Base-by-base conservation (phyloP, 2,888 invertebrate genomes). In the Dynastes maya region DNA sequence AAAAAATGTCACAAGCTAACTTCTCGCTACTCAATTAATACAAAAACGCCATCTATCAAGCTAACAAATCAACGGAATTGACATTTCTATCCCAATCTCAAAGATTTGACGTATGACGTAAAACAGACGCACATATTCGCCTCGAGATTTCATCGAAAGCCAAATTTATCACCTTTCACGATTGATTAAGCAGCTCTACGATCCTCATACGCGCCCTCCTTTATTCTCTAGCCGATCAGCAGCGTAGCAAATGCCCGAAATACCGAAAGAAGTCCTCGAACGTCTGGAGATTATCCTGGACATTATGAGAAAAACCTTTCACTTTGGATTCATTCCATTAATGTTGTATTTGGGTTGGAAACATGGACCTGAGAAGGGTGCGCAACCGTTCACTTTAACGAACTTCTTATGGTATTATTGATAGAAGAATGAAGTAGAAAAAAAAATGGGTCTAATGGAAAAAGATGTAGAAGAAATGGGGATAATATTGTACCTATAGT, bases 331-430 rank as follows among this genome's bases (percentile, higher is more conserved):
- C 76, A 80, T 84, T 64, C 84, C 84, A 2, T 71, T 82, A 29
- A 76, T 84, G 67, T 61, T 84, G 61, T 83, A 82, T 80, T 74
- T 84, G 77, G 84, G 84, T 16, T 84, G 84, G 84, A 82, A 79
- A 37, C 80, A 82, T 49, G 84, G 84, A 74, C 83, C 84, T 3
- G 83, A 84, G 53, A 76, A 78, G 16, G 84, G 83, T 29, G 81
- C 81, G n/a, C 81, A 83, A 22, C 81, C 82, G 9, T 84, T 84
- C 78, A 81, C 81, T 1, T 11, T 83, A 32, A 83, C 84, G 29
- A 84, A 84, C 74, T 83, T 84, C 68, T 71, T 84, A n/a, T 84
- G 84, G 82, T 81, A 81, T 80, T 83, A 83, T 67, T 83, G 67
- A 80, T 1, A 16, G 32, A 9, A 6, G 22, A 58, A 6, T 9